A percentile compares a stretch with the other conserved stretches of the same genome.
phyloP scores from a whole-genome alignment of 1,140 invertebrate species.

The Drosophila equinoxialis region DNA sequence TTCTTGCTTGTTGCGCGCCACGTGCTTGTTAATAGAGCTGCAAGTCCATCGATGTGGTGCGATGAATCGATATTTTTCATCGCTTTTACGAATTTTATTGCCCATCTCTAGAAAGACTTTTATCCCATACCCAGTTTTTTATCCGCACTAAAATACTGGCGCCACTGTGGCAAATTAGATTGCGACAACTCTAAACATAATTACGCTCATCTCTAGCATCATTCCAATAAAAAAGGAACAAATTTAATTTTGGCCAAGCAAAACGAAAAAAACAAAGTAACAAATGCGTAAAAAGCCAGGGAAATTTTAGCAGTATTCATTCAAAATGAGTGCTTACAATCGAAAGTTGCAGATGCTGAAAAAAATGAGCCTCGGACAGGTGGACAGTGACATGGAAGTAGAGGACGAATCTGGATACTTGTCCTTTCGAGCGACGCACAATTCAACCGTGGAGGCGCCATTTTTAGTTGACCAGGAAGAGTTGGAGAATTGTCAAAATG shows the following conservation, averaged over 20 bases:
- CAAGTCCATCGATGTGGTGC: no score
- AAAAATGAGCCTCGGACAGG: conserved; percentile 7
- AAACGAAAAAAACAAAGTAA: conserved; percentile 32
- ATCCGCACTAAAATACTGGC: neutral
- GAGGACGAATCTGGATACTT: conserved; percentile 72
- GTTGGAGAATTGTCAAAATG: conserved; percentile 62
- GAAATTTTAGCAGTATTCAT: conserved; percentile 17
- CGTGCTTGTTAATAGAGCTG: neutral
- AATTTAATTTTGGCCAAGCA: conserved; percentile 14
- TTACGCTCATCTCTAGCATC: conserved; percentile 11
- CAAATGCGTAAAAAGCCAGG: conserved; percentile 43
- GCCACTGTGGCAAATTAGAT: neutral
- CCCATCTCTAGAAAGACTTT: neutral
- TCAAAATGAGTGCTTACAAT: conserved; percentile 62
- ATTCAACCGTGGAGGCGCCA: conserved; percentile 71
- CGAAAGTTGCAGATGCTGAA: conserved; percentile 43
- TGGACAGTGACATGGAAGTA: conserved; percentile 55
- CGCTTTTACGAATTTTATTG: no score
- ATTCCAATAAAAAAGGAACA: conserved; percentile 1
- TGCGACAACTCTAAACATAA: conserved; percentile 7
- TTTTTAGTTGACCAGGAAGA: conserved; percentile 59
- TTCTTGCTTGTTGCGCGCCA: neutral
- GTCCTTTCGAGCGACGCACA: conserved; percentile 63
- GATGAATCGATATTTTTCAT: no score
- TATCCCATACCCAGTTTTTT: no score